Percentiles rank a stretch among this genome's conserved stretches.
phyloP scores from a whole-genome alignment of 2,113 vertebrate genomes.

The Gallinago media region DNA sequence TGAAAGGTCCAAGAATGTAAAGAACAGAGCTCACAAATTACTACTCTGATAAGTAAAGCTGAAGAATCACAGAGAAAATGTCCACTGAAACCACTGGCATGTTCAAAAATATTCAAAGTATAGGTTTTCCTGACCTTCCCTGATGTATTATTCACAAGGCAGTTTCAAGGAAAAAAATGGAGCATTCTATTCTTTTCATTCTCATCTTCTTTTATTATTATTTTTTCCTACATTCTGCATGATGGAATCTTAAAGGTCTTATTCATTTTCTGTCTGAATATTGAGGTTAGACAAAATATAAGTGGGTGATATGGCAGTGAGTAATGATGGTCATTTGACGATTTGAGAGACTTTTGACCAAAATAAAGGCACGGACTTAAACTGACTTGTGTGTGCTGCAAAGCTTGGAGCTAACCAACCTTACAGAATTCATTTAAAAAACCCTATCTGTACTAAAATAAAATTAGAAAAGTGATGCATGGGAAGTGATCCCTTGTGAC shows the following conservation, averaged over 20 bases:
- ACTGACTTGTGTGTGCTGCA: background rate
- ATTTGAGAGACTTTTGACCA: background rate
- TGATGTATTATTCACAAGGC: background rate
- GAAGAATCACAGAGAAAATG: background rate
- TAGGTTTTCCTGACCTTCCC: background rate
- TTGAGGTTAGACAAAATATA: background rate
- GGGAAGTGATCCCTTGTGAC: background rate
- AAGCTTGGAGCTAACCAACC: background rate
- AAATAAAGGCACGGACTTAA: background rate
- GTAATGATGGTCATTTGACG: background rate
- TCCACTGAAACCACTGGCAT: background rate
- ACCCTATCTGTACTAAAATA: background rate
- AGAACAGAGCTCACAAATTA: background rate
- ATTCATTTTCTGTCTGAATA: background rate
- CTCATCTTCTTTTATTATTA: background rate
- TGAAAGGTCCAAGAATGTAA: background rate
- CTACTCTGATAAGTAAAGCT: background rate
- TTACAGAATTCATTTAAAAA: background rate
- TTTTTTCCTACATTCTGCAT: background rate
- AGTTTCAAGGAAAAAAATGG: background rate
- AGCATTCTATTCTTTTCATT: background rate
- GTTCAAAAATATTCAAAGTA: background rate
- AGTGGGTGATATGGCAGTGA: background rate
- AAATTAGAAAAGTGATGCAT: background rate
- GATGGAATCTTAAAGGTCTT: background rate